Evolutionary conservation across 2,888 invertebrate species (phyloP).

Genomic region (Agrotis clavis): DNA sequence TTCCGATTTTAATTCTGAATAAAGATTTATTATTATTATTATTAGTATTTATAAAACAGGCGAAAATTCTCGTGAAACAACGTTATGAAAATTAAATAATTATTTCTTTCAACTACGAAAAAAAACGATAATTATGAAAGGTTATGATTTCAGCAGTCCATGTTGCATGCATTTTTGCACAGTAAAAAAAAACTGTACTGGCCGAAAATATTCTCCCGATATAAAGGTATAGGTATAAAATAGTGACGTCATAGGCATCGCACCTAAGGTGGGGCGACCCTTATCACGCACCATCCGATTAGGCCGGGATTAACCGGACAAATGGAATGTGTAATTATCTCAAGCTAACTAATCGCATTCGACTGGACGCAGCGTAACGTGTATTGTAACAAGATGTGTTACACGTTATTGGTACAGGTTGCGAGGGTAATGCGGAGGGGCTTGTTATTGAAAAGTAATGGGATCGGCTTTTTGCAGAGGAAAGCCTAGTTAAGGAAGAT

Average conservation of each 20-base stretch:
- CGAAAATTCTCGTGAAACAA: too few species aligned
- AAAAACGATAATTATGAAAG: too few species aligned
- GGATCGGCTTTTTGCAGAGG: neutral
- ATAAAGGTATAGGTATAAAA: slow-evolving; percentile 35
- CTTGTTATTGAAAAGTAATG: neutral
- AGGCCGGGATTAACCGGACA: slow-evolving; percentile 86
- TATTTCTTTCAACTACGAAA: neutral
- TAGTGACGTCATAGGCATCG: slow-evolving; percentile 57
- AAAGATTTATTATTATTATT: too few species aligned
- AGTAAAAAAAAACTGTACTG: too few species aligned
- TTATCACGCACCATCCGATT: slow-evolving; percentile 86
- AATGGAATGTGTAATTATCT: slow-evolving; percentile 90
- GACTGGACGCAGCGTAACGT: slow-evolving; percentile 62
- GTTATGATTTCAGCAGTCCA: too few species aligned
- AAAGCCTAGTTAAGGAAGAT: neutral
- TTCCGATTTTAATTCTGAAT: too few species aligned
- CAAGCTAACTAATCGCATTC: slow-evolving; percentile 80
- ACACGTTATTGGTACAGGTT: slow-evolving; percentile 32
- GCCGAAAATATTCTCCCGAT: slow-evolving; percentile 1
- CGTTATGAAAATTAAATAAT: too few species aligned
- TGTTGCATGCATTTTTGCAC: neutral
- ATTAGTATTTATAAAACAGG: too few species aligned
- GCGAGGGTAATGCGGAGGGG: neutral
- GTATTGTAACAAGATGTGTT: slow-evolving; percentile 53
- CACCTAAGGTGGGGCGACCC: slow-evolving; percentile 79